Evolutionary conservation across 2,888 invertebrate genomes (phyloP).

Genomic region (Diadegma fenestrale): DNA sequence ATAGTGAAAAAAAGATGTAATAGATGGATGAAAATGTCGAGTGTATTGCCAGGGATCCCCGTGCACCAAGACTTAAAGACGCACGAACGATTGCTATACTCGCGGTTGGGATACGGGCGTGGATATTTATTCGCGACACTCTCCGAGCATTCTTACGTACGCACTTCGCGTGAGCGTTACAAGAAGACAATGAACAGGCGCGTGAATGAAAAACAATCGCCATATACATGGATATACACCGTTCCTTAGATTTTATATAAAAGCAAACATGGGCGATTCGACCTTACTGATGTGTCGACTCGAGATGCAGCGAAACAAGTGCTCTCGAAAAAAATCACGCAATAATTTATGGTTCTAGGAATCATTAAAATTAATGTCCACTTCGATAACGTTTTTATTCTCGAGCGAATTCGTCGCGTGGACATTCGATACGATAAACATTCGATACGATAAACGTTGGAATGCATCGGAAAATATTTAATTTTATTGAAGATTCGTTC

Average conservation of each 20-base stretch:
- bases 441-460: no score
- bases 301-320: slow-evolving; percentile 25
- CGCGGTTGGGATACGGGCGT: slow-evolving; percentile 54
- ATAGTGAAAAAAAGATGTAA: neutral
- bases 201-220: slow-evolving; percentile 62
- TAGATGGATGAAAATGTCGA: slow-evolving; percentile 19
- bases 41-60: slow-evolving; percentile 21
- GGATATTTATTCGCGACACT: slow-evolving; percentile 67
- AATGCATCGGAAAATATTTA: no score
- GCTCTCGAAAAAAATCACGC: neutral
- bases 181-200: slow-evolving; percentile 63
- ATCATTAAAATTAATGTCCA: neutral
- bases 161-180: slow-evolving; percentile 65
- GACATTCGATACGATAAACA: neutral
- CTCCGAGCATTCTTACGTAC: slow-evolving; percentile 54
- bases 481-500: no score
- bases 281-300: neutral
- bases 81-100: slow-evolving; percentile 22
- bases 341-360: neutral
- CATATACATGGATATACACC: neutral
- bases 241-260: neutral
- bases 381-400: neutral
- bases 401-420: neutral
- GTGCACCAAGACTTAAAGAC: neutral
- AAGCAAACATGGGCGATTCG: neutral